phyloP scores from a whole-genome alignment of 1,140 invertebrate species.

The Trachymyrmex cornetzi region DNA sequence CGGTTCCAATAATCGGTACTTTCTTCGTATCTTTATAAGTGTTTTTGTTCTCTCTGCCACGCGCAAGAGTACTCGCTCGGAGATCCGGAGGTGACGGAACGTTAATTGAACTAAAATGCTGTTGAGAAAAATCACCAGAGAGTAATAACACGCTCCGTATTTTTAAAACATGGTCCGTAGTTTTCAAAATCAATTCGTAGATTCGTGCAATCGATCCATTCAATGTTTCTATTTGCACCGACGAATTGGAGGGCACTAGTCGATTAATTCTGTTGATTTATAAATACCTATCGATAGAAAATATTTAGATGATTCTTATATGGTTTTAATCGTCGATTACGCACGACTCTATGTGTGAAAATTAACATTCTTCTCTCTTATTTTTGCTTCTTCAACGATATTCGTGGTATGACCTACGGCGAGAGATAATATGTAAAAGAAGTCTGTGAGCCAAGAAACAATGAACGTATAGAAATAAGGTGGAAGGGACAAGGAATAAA shows the following conservation, averaged over 20 bases:
- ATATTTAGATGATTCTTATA: neutral
- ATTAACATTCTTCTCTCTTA: neutral
- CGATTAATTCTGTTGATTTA: neutral
- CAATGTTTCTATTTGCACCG: neutral
- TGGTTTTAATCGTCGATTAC: slow-evolving; percentile 3
- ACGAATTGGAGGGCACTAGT: neutral
- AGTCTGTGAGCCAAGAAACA: slow-evolving; percentile 17
- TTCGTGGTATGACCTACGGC: neutral
- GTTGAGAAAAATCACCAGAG: neutral
- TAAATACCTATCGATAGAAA: neutral
- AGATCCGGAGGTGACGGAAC: neutral
- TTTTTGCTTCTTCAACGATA: neutral
- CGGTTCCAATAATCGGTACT: neutral
- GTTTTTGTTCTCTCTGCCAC: neutral
- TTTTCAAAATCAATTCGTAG: neutral
- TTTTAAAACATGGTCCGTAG: neutral
- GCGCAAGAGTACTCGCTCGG: neutral
- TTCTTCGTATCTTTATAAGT: neutral
- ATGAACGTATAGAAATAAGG: slow-evolving; percentile 4
- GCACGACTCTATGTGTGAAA: neutral
- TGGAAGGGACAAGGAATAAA: neutral
- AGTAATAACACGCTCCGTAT: neutral
- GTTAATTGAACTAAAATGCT: slow-evolving; percentile 17
- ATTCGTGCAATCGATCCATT: neutral
- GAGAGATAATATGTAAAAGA: neutral